Conservation (phyloP, 2,113 vertebrate species). For the Pteropus alecto region DNA sequence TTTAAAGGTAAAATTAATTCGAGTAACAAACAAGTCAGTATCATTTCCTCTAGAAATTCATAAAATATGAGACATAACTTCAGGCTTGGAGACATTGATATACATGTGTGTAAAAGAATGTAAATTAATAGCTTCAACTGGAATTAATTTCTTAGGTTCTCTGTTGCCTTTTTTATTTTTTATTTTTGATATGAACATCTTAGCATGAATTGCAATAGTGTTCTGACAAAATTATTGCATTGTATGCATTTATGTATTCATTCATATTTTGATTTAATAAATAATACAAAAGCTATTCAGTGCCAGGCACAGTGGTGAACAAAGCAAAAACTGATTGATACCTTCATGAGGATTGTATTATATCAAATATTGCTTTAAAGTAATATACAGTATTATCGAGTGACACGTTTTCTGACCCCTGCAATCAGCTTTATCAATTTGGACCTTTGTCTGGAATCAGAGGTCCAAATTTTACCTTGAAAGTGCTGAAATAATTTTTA, state of each 20-base stretch:
- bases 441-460: neutral
- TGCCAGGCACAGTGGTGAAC: neutral
- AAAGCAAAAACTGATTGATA: neutral
- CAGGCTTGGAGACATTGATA: neutral
- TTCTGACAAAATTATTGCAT: neutral
- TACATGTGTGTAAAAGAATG: neutral
- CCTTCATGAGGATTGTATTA: neutral
- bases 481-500: neutral
- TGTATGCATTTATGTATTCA: neutral
- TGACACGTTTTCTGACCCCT: neutral
- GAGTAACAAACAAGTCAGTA: slow-evolving; percentile 1
- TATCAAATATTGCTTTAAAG: neutral
- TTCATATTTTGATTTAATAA: neutral
- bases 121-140: neutral
- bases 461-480: neutral
- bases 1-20: slow-evolving; percentile 35
- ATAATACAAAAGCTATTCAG: neutral
- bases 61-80: slow-evolving; percentile 4
- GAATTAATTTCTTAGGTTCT: slow-evolving; percentile 12
- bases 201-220: neutral
- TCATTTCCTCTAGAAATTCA: neutral
- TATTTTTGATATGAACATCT: neutral
- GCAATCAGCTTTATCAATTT: neutral
- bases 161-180: neutral
- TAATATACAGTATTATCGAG: neutral